A percentile compares a stretch with the other conserved stretches of the same genome.
These are phyloP conservation scores for Pachyseris speciosa DNA, from an alignment of 64 coral and sea anemone species.

Conservation along the genomic window DNA sequence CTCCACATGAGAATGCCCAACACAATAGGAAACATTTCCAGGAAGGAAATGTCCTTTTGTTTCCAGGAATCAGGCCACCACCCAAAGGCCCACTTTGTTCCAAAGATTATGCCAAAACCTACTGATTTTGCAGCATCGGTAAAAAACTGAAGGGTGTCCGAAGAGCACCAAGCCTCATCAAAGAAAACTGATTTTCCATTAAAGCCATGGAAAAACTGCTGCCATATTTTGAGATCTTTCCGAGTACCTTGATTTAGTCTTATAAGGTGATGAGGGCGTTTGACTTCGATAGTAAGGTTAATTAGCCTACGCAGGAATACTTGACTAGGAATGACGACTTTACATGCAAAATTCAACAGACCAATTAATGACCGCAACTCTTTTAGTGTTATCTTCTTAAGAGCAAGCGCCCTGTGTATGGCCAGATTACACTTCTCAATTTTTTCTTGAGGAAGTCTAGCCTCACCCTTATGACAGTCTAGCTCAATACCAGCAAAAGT, in stretches of 20 bases:
- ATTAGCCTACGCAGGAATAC: constrained; percentile 24
- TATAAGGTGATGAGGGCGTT: neutral
- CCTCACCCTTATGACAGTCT: neutral
- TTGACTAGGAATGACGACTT: constrained; percentile 8
- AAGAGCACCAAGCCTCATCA: constrained; percentile 6
- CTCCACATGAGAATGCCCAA: neutral
- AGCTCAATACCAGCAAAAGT: constrained; percentile 32
- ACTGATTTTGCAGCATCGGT: constrained; percentile 6
- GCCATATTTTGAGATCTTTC: constrained; percentile 7
- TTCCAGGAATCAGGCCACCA: neutral
- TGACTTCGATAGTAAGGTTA: neutral
- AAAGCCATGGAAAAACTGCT: constrained; percentile 7
- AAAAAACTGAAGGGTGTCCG: neutral
- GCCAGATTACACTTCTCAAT: neutral
- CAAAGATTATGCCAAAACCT: constrained; percentile 20
- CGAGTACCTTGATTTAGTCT: neutral
- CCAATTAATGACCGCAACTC: constrained; percentile 2
- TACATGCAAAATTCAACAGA: constrained; percentile 41
- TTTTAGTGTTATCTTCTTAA: neutral
- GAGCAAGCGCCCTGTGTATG: neutral
- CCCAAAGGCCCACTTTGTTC: neutral
- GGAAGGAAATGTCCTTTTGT: neutral
- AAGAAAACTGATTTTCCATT: constrained; percentile 38
- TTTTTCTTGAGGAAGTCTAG: constrained; percentile 37
- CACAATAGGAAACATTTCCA: constrained; percentile 3